Conservation (phyloP, 30 jellyfish, hydroid and myxozoan genomes). For the Cassiopea andromeda region DNA sequence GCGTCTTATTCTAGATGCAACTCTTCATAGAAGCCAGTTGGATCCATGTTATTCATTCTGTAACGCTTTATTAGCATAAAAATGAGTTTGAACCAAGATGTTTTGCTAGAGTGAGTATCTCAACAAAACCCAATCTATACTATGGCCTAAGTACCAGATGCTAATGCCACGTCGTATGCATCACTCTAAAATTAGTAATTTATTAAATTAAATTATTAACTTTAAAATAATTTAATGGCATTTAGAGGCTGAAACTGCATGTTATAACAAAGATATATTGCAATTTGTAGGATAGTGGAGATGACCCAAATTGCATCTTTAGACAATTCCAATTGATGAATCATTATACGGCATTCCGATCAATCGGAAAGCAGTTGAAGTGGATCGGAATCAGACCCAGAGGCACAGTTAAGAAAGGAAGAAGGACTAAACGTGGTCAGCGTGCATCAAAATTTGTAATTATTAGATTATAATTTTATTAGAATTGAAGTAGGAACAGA, state of each 20-base stretch:
- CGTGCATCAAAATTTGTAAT: conserved; percentile 49
- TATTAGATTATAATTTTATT: conserved; percentile 2
- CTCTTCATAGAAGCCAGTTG: not conserved
- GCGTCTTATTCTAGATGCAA: not conserved
- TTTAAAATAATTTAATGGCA: too few relatives aligned
- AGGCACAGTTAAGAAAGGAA: conserved; percentile 42
- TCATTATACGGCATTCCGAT: conserved; percentile 66
- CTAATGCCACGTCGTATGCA: too few relatives aligned
- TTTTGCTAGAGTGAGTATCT: too few relatives aligned
- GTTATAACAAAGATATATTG: not conserved
- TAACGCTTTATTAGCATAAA: too few relatives aligned
- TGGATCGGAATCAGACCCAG: conserved; percentile 53
- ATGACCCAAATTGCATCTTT: conserved; percentile 36
- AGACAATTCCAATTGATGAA: conserved; percentile 26
- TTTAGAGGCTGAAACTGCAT: too few relatives aligned
- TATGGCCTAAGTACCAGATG: too few relatives aligned
- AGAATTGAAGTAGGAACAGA: not conserved
- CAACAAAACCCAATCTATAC: too few relatives aligned
- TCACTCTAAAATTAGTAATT: too few relatives aligned
- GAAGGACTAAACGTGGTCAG: conserved; percentile 63
- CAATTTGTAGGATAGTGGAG: conserved; percentile 30
- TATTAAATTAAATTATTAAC: too few relatives aligned
- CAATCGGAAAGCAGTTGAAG: conserved; percentile 1
- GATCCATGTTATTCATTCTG: too few relatives aligned
- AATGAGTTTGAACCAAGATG: too few relatives aligned